Percentiles rank a stretch among this genome's conserved stretches.
Evolutionary conservation across 2,888 invertebrate species (phyloP).

Genomic region (Apamea anceps): DNA sequence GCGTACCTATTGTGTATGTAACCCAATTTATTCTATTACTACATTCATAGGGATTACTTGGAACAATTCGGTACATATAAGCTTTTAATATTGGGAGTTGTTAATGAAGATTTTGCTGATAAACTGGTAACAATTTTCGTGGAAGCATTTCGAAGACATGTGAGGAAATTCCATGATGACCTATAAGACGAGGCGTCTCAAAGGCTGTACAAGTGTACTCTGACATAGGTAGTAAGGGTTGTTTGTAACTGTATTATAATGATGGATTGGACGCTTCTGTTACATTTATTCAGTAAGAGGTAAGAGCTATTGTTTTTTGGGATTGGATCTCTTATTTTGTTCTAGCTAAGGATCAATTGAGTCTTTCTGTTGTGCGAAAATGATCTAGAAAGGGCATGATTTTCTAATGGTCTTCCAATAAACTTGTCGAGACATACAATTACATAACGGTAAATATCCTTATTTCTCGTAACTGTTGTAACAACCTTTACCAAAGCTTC

Average conservation of each 20-base stretch:
- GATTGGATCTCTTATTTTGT: slow-evolving; percentile 9
- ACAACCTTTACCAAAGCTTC: not conserved
- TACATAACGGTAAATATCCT: not conserved
- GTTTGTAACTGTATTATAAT: slow-evolving; percentile 26
- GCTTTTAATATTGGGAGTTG: slow-evolving; percentile 13
- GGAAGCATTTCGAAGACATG: slow-evolving; percentile 31
- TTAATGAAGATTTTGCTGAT: slow-evolving; percentile 41
- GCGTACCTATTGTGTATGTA: slow-evolving; percentile 59
- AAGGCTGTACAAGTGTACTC: slow-evolving; percentile 17
- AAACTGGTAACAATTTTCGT: slow-evolving; percentile 28
- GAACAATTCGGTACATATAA: slow-evolving; percentile 1
- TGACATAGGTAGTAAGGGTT: slow-evolving; percentile 1
- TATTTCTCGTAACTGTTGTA: not conserved
- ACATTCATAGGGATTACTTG: slow-evolving; percentile 16
- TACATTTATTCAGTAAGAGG: not conserved
- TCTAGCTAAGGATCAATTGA: not conserved
- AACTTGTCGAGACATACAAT: not conserved
- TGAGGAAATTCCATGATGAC: slow-evolving; percentile 21
- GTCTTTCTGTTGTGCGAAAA: not conserved
- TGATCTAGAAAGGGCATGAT: not conserved
- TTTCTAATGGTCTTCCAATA: not conserved
- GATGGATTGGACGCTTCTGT: slow-evolving; percentile 21
- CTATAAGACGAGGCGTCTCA: slow-evolving; percentile 20
- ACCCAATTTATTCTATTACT: slow-evolving; percentile 59
- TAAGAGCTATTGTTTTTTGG: slow-evolving; percentile 15